phyloP scores from a whole-genome alignment of 2,888 invertebrate genomes.

The Callinectes sapidus region DNA sequence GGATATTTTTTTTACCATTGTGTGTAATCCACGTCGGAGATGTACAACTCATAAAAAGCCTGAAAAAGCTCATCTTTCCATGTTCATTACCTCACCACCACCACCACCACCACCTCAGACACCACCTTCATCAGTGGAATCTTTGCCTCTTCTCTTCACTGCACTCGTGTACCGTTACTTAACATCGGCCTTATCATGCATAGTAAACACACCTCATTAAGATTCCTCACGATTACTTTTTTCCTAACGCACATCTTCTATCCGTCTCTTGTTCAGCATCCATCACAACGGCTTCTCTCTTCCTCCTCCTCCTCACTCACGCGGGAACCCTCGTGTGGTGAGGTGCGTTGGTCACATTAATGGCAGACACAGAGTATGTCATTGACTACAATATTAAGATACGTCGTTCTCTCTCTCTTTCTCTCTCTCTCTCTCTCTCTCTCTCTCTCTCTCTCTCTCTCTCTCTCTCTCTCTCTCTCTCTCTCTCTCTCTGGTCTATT shows the following conservation, averaged over 20 bases:
- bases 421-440: conserved; percentile 37
- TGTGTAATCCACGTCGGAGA: not conserved
- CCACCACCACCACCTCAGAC: not conserved
- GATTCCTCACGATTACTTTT: not conserved
- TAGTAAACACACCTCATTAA: not conserved
- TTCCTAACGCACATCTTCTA: not conserved
- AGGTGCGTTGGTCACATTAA: no score
- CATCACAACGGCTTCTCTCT: no score
- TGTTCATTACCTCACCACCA: not conserved
- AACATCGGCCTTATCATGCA: not conserved
- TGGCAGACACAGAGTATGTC: no score
- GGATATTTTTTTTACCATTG: not conserved
- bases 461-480: not conserved
- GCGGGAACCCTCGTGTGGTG: no score
- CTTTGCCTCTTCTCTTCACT: not conserved
- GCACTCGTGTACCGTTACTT: not conserved
- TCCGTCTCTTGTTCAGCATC: not conserved
- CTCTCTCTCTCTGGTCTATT: not conserved
- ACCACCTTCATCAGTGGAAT: not conserved
- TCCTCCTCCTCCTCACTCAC: no score
- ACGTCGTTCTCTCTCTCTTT: no score
- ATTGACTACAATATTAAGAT: no score
- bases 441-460: conserved; percentile 1
- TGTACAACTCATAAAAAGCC: not conserved
- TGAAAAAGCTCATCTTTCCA: not conserved